phyloP scores from a whole-genome alignment of 1,140 invertebrate species.

The Eulimnadia texana region DNA sequence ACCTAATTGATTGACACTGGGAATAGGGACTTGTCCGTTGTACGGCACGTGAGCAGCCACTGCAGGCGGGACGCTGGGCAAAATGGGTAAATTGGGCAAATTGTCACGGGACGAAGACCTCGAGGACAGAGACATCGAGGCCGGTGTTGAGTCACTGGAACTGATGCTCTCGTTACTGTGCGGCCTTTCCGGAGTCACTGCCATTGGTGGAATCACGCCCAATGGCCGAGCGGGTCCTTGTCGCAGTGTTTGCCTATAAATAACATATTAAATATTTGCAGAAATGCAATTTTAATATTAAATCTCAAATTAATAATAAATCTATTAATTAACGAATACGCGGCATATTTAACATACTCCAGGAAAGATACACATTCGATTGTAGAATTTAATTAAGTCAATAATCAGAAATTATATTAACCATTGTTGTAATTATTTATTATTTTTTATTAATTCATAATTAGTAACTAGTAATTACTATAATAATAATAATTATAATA shows the following conservation, averaged over 20 bases:
- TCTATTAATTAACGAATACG: too few species aligned
- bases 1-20: not conserved
- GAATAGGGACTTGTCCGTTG: not conserved
- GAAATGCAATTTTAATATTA: too few species aligned
- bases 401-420: too few species aligned
- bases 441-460: too few species aligned
- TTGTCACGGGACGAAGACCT: constrained; percentile 15
- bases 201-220: constrained; percentile 1
- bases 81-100: constrained; percentile 23
- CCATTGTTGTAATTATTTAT: too few species aligned
- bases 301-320: too few species aligned
- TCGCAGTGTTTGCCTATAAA: not conserved
- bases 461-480: too few species aligned
- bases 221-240: not conserved
- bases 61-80: constrained; percentile 21
- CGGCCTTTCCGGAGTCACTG: constrained; percentile 8
- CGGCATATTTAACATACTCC: too few species aligned
- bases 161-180: constrained; percentile 37
- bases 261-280: too few species aligned
- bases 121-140: constrained; percentile 28
- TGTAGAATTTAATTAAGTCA: too few species aligned
- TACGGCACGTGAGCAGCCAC: not conserved
- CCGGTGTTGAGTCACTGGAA: constrained; percentile 51
- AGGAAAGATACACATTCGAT: too few species aligned
- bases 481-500: too few species aligned